Base-by-base conservation (phyloP, 2,888 invertebrate species). In the Notodonta ziczac region DNA sequence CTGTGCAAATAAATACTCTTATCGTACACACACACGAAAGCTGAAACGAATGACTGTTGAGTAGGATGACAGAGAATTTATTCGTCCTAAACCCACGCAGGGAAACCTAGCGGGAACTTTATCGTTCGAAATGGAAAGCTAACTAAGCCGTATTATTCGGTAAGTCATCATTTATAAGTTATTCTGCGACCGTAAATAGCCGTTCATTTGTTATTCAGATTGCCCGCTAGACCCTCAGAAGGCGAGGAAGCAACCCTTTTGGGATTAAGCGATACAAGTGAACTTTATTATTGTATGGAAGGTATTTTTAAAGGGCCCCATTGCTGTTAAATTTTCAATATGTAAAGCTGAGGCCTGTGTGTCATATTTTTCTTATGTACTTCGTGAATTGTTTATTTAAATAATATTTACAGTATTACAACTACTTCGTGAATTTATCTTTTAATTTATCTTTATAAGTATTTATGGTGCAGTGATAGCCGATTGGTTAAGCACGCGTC, bases 121-220 rank as follows among this genome's bases (percentile, higher is more conserved):
- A 46, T n/a, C 46, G 46, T 46, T n/a, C 13, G 46, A 13, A 46
- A 46, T 46, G n/a, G 46, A 46, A 46, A 16, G 10, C 32, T 32
- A 32, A 52, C 35, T 52, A 52, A 32, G 32, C 32, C 24, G 16
- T 52, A 13, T 51, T 51, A 32, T 52, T 52, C 32, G 52, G 32
- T 32, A 32, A 52, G 32, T 52, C 52, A 24, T 52, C 32, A 52
- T 52, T 52, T 32, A 32, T 13, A 52, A 52, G 52, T 52, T 52
- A 52, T 52, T 52, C 32, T 13, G 32, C 12, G 52, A 32, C 52
- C 32, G 13, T 52, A 52, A 52, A 52, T 52, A 52, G 52, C 32
- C 32, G 12, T 52, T 52, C 52, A 52, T 52, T 52, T 52, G 52
- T 52, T 32, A 52, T 52, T 52, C 52, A 52, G 52, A 52, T 52